phyloP scores from a whole-genome alignment of 2,888 invertebrate genomes.

The Nebria brevicollis region DNA sequence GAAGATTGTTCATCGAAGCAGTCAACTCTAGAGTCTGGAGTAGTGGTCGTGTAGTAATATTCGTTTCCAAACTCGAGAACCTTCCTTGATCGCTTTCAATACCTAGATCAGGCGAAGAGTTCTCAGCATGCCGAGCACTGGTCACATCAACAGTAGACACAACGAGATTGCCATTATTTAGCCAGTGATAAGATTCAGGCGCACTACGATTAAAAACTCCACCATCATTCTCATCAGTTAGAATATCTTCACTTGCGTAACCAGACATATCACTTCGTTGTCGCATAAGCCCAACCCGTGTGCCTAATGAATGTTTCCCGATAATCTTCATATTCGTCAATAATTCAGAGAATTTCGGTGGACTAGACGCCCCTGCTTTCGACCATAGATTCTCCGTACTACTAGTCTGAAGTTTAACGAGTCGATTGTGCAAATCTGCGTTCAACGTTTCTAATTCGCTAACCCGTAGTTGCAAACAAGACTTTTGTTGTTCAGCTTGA shows the following conservation, averaged over 20 bases:
- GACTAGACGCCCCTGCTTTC: slow-evolving; percentile 48
- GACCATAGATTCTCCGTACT: slow-evolving; percentile 26
- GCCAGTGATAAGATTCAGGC: slow-evolving; percentile 32
- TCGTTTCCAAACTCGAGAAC: slow-evolving; percentile 72
- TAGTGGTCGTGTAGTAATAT: slow-evolving; percentile 62
- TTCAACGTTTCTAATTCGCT: slow-evolving; percentile 61
- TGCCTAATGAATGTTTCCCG: slow-evolving; percentile 28
- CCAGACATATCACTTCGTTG: slow-evolving; percentile 61
- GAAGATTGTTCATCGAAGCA: slow-evolving; percentile 60
- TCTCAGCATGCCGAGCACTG: slow-evolving; percentile 60
- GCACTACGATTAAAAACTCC: slow-evolving; percentile 39
- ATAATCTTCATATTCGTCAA: slow-evolving; percentile 32
- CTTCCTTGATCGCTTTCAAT: slow-evolving; percentile 84
- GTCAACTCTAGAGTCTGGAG: slow-evolving; percentile 64
- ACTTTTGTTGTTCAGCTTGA: slow-evolving; percentile 64
- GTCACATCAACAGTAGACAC: slow-evolving; percentile 50
- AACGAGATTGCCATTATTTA: slow-evolving; percentile 17
- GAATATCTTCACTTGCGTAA: slow-evolving; percentile 64
- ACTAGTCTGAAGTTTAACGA: slow-evolving; percentile 55
- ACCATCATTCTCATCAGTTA: slow-evolving; percentile 51
- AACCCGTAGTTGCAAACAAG: slow-evolving; percentile 62
- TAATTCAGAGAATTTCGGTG: slow-evolving; percentile 49
- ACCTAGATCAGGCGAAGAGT: slow-evolving; percentile 86
- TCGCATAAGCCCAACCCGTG: slow-evolving; percentile 49
- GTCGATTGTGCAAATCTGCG: slow-evolving; percentile 59